A percentile compares a stretch with the other conserved stretches of the same genome.
Conservation (phyloP, 2,113 vertebrate species). For the Psephotus haematonotus region DNA sequence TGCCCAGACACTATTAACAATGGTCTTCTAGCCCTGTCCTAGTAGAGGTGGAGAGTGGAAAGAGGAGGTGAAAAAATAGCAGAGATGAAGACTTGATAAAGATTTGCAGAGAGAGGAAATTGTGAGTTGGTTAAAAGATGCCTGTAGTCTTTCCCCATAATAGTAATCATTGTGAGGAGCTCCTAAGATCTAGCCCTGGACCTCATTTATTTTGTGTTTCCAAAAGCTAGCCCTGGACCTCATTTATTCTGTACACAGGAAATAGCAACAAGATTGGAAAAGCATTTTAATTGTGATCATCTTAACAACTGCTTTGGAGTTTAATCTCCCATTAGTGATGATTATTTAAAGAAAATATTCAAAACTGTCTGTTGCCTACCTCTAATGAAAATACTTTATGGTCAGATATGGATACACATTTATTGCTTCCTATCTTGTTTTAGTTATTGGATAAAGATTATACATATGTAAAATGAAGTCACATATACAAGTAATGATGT, state of each 20-base stretch:
- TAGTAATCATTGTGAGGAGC: background rate
- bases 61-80: background rate
- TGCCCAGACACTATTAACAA: background rate
- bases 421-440: background rate
- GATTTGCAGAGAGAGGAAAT: background rate
- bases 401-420: background rate
- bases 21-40: background rate
- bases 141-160: background rate
- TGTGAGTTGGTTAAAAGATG: background rate
- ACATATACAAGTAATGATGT: background rate
- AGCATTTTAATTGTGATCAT: constrained; percentile 4
- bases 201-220: background rate
- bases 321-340: background rate
- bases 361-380: background rate
- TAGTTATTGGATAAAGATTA: background rate
- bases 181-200: background rate
- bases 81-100: background rate
- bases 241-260: background rate
- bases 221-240: background rate
- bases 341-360: background rate
- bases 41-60: background rate
- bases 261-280: constrained; percentile 1
- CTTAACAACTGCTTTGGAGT: background rate
- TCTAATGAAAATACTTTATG: background rate
- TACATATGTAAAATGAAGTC: background rate